Evolutionary conservation across 1,140 invertebrate species (phyloP).

Genomic region (Drosophila punjabiensis): DNA sequence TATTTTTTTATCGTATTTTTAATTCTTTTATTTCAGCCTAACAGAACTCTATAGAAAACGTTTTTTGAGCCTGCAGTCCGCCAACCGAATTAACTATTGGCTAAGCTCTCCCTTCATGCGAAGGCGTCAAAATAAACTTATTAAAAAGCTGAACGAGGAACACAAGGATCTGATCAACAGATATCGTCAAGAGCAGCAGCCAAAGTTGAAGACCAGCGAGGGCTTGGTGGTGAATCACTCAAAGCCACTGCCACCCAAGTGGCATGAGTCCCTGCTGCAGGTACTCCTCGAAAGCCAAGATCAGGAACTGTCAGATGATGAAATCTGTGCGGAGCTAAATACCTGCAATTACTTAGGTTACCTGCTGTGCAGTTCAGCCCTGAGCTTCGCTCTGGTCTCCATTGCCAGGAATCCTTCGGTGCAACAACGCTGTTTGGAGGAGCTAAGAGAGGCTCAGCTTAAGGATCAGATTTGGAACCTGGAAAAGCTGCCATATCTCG

Average conservation of each 20-base stretch:
- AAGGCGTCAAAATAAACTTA: conserved; percentile 46
- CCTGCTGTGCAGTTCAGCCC: conserved; percentile 52
- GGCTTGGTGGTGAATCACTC: conserved; percentile 12
- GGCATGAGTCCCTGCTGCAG: conserved; percentile 46
- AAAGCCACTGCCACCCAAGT: conserved; percentile 7
- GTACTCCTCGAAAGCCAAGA: conserved; percentile 16
- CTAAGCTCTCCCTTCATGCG: conserved; percentile 48
- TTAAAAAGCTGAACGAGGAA: conserved; percentile 46
- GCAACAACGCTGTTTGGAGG: conserved; percentile 54
- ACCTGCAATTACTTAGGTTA: conserved; percentile 62
- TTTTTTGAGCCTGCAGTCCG: conserved; percentile 58
- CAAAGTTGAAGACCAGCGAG: neutral
- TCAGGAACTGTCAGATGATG: conserved; percentile 13
- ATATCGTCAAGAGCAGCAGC: neutral
- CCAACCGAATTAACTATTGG: conserved; percentile 56
- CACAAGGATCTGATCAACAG: conserved; percentile 38
- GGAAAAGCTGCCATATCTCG: conserved; percentile 35
- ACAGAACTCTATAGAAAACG: conserved; percentile 58
- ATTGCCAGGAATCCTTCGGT: conserved; percentile 65
- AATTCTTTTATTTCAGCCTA: conserved; percentile 15
- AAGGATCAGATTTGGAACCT: conserved; percentile 4
- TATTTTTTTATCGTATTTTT: neutral
- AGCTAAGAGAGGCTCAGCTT: conserved; percentile 14
- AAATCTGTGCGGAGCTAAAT: conserved; percentile 57
- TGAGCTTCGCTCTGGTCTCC: conserved; percentile 55